Percentiles rank a stretch among this genome's conserved stretches.
These are phyloP conservation scores for Syngnathus scovelli DNA, from an alignment of 2,113 vertebrate species.

Conservation along the genomic window DNA sequence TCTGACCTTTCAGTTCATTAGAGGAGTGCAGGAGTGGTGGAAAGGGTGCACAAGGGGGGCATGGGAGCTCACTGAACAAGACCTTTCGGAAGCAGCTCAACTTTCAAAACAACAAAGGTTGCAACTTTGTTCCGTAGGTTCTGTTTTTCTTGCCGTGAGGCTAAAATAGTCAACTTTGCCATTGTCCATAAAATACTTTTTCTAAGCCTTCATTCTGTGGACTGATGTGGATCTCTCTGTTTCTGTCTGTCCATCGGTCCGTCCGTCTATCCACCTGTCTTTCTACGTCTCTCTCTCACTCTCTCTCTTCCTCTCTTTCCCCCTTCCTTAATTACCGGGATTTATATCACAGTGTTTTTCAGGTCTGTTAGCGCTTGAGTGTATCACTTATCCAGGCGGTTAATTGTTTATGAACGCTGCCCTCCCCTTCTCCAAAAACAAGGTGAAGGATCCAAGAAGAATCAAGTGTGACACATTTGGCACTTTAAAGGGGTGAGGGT, in stretches of 20 bases:
- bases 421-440: constrained; percentile 48
- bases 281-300: constrained; percentile 2
- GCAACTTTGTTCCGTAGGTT: constrained; percentile 4
- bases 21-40: constrained; percentile 60
- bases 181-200: background rate
- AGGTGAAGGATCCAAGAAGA: constrained; percentile 46
- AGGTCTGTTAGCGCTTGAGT: constrained; percentile 63
- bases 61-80: constrained; percentile 39
- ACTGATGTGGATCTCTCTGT: constrained; percentile 4
- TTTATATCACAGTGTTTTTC: constrained; percentile 61
- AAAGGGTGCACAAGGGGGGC: constrained; percentile 37
- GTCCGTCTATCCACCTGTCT: constrained; percentile 34
- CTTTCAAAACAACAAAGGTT: constrained; percentile 18
- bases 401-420: constrained; percentile 69
- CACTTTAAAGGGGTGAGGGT: constrained; percentile 40
- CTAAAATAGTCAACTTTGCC: constrained; percentile 3
- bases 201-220: constrained; percentile 20
- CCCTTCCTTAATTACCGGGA: constrained; percentile 53
- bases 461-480: constrained; percentile 42
- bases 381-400: constrained; percentile 66
- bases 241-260: no score
- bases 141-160: constrained; percentile 1
- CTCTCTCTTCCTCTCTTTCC: constrained; percentile 29
- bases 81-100: constrained; percentile 37
- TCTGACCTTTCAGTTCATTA: constrained; percentile 82